Evolutionary conservation across 1,140 invertebrate genomes (phyloP), one percentile per base, ranked within the genome.

Genomic region (Spodoptera litura): DNA sequence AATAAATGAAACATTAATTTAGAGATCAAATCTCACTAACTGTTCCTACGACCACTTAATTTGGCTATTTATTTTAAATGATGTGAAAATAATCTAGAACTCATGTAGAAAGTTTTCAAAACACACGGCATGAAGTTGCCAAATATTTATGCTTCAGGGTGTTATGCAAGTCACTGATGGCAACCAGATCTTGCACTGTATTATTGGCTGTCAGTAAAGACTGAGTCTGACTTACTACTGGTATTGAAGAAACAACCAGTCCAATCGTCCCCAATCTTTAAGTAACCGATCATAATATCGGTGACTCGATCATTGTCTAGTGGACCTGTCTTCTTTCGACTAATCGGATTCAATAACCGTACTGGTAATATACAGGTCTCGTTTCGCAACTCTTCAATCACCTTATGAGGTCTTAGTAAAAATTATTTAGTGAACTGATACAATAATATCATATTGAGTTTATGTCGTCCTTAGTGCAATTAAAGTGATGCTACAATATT

Each of bases 141-240:
- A 20, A 20, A 20, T 20, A 20, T 20, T 20, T 20, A 20, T 20
- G 20, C 20, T 8, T 58, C 11, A 11, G 3, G 20, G 6, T 64
- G 13, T 35, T 15, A 1, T 56, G 20, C 49, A n/a, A 53, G 49
- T 5, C 13, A 53, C 20, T 52, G 64, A n/a, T 68, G 15, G 64
- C 64, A 27, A 68, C 13, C 52, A 51, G 11, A 68, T 53, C 49
- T 68, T 20, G 64, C 4, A 12, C 64, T 52, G 52, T 68, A 52
- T 68, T 66, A 66, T 52, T 66, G 12, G 12, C 20, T 68, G 64
- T 68, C 64, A 68, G 3, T 68, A 13, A 3, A 20, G 38, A 11
- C 25, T 20, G 20, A 20, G 20, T 20, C 20, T 51, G 13, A 20
- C 10, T 49, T 27, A 52, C 49, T 68, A 68, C 49, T 68, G 10